These are phyloP conservation scores for Sprattus sprattus DNA, from an alignment of 2,113 vertebrate genomes.

Conservation along the genomic window DNA sequence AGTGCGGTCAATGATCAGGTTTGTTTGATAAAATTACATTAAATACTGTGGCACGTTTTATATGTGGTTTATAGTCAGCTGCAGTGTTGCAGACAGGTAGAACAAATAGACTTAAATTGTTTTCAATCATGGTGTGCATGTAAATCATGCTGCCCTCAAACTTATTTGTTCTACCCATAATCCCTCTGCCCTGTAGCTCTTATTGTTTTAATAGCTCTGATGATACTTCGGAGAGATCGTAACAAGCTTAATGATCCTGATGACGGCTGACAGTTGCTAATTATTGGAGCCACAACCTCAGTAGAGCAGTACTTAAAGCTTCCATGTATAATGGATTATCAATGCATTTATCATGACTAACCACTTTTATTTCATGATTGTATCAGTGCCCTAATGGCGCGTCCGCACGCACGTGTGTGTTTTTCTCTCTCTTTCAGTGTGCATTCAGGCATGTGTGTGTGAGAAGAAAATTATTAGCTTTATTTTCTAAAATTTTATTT, in stretches of 20 bases:
- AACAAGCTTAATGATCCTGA: constrained; percentile 5
- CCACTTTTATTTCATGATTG: background rate
- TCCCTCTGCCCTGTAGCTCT: background rate
- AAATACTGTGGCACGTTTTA: too few species aligned
- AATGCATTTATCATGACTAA: constrained; percentile 7
- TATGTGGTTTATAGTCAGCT: background rate
- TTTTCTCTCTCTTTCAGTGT: background rate
- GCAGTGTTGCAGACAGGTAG: background rate
- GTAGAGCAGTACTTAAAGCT: background rate
- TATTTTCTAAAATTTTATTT: background rate
- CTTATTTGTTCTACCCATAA: background rate
- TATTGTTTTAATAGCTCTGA: background rate
- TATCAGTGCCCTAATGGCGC: background rate
- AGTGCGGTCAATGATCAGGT: too few species aligned
- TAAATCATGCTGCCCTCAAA: background rate
- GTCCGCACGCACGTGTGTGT: background rate
- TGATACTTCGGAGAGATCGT: background rate
- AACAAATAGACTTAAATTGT: background rate
- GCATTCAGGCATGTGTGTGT: background rate
- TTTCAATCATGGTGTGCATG: background rate
- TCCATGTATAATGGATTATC: constrained; percentile 8
- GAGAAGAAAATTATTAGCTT: background rate
- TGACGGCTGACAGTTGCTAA: constrained; percentile 4
- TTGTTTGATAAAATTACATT: too few species aligned
- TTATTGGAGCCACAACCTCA: constrained; percentile 12